These are phyloP conservation scores for Scophthalmus maximus DNA, from an alignment of 2,113 vertebrate genomes.

Conservation along the genomic window DNA sequence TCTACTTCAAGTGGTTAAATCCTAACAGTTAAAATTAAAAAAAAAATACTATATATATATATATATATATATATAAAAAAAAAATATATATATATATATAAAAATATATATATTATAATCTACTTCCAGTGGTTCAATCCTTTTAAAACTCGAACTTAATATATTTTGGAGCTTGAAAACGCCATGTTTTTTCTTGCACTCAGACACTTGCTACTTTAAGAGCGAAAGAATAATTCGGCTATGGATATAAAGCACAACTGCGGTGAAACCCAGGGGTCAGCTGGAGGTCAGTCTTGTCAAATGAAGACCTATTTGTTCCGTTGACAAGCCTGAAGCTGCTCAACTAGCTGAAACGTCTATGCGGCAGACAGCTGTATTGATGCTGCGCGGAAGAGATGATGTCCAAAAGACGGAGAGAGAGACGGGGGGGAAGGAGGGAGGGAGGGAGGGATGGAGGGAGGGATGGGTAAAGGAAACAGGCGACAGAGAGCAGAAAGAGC, in stretches of 20 bases:
- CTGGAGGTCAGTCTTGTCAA: slow-evolving; percentile 26
- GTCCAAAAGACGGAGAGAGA: not conserved
- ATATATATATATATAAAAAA: too few relatives aligned
- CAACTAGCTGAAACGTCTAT: slow-evolving; percentile 34
- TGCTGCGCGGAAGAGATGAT: slow-evolving; percentile 9
- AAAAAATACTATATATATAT: too few relatives aligned
- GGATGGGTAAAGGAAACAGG: not conserved
- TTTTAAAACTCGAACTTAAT: too few relatives aligned
- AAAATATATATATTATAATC: too few relatives aligned
- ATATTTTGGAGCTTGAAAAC: too few relatives aligned
- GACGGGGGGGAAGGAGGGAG: too few relatives aligned
- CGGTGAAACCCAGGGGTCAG: slow-evolving; percentile 17
- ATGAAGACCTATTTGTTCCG: slow-evolving; percentile 39
- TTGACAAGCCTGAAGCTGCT: slow-evolving; percentile 35
- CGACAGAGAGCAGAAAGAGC: not conserved
- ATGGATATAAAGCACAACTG: not conserved
- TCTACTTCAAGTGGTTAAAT: too few relatives aligned
- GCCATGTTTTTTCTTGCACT: too few relatives aligned
- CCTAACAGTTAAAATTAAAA: too few relatives aligned
- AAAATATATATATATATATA: too few relatives aligned
- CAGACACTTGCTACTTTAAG: not conserved
- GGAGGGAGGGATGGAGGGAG: not conserved
- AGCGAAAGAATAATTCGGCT: not conserved
- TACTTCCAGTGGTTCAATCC: too few relatives aligned
- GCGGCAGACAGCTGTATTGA: slow-evolving; percentile 23